Evolutionary conservation across 2,113 vertebrate genomes (phyloP).

Genomic region (Entomyzon cyanotis): DNA sequence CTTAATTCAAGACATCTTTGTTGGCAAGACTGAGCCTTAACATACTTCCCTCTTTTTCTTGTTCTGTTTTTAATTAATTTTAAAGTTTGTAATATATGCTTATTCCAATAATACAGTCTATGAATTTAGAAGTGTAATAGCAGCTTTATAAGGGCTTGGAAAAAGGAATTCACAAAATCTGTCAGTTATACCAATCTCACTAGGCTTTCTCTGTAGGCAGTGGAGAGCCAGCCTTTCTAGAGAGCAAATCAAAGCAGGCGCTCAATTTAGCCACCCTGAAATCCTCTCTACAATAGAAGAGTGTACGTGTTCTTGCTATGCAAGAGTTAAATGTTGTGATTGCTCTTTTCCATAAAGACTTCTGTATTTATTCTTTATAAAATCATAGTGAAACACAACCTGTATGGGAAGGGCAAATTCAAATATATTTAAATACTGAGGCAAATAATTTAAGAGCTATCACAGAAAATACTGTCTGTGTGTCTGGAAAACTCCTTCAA

Average conservation of each 20-base stretch:
- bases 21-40: neutral
- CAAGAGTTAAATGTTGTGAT: neutral
- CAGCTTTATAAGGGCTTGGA: neutral
- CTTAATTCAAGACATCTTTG: neutral
- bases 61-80: neutral
- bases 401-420: neutral
- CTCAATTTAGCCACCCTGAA: neutral
- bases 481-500: neutral
- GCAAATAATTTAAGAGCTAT: neutral
- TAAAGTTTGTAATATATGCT: neutral
- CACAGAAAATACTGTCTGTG: neutral
- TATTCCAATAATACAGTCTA: neutral
- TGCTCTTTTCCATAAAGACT: neutral
- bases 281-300: neutral
- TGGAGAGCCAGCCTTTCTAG: neutral
- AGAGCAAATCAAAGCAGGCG: neutral
- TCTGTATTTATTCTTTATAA: neutral
- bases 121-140: neutral
- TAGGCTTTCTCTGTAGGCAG: neutral
- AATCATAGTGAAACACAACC: neutral
- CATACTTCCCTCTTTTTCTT: neutral
- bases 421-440: neutral
- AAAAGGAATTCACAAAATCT: neutral
- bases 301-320: neutral
- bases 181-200: neutral